Evolutionary conservation across 2,113 vertebrate genomes (phyloP), one percentile per base, ranked within the genome.

Genomic region (Pelmatolapia mariae): DNA sequence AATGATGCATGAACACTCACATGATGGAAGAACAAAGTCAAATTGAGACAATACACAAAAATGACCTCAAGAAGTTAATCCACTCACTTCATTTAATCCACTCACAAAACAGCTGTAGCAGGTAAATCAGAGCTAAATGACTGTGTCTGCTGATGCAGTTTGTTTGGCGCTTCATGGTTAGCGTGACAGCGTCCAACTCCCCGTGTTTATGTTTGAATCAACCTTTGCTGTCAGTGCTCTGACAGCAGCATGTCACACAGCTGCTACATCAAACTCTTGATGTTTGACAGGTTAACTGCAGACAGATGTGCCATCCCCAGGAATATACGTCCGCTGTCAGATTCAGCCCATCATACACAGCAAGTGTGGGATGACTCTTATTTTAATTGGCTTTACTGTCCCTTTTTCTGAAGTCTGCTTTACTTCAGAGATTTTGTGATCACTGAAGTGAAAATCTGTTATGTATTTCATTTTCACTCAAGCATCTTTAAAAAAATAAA

Each of bases 181-280:
- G 24, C 16, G 5, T 22, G 31, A 68, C 50, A 78, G 59, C 3
- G 61, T 22, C 50, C 45, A 24, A 13, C 47, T 56, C 63, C 22
- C 2, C 2, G 45, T 15, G 19, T 45, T 31, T 71, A 36, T 71
- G 36, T 29, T 22, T 78, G 73, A 4, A 22, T 84, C 84, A 57
- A 19, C 68, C 45, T 16, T 47, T 53, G 57, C 66, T 8, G 66
- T 59, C 71, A 78, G 40, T 5, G 87, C 53, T 45, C 40, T 43
- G 76, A 88, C 79, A 71, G 59, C 78, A 80, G 29, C 57, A 76
- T 38, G 86, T 82, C 81, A 73, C 86, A 88, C 84, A 86, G 79
- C 76, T 85, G 84, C 53, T 83, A 3, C 56, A 22, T 50, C 68
- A 63, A 12, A 73, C 43, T 4, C 82, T 22, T 6, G 61, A 40